Evolutionary conservation across 2,113 vertebrate species (phyloP), one percentile per base, ranked within the genome.

Genomic region (Tyto alba): DNA sequence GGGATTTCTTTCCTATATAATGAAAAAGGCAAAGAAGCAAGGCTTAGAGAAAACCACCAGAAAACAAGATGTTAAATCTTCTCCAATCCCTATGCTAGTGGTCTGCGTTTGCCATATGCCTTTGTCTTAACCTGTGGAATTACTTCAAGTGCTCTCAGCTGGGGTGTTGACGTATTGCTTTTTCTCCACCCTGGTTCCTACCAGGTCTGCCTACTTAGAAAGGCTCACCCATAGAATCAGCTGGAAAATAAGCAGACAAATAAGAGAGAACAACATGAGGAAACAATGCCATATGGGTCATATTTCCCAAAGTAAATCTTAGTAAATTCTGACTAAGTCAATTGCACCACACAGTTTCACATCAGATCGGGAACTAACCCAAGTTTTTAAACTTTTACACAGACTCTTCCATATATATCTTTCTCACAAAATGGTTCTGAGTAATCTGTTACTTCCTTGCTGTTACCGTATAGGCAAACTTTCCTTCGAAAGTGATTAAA

Each of bases 311-410:
- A 87, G 84, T 53, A 93, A 93, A 90, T 69, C 74, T 76, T 53
- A 36, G 80, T 87, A 68, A 90, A 71, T 81, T 93, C 76, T 84
- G 72, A 78, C 69, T 87, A 91, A 90, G 52, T 81, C 63, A 78
- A 48, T 87, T 2, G 0, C 45, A 73, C 50, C 52, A 85, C 52
- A 78, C 26, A 93, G 45, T 41, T 87, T 76, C 41, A 82, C 29
- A 76, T 87, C 26, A 81, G 43, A 59, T 36, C 90, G 83, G 56
- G 69, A 93, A 79, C 18, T 36, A 86, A 40, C 30, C 59, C 38
- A 88, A 76, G n/a, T 36, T 90, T 90, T 88, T 34, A 77, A 94
- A 59, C 23, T 73, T 91, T 76, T 77, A 17, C 59, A 52, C 9
- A 77, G 57, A 41, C 2, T 15, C 22, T 79, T 89, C 23, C 26